Base-by-base conservation (phyloP, 2,888 invertebrate genomes). In the Stratiomys singularior region DNA sequence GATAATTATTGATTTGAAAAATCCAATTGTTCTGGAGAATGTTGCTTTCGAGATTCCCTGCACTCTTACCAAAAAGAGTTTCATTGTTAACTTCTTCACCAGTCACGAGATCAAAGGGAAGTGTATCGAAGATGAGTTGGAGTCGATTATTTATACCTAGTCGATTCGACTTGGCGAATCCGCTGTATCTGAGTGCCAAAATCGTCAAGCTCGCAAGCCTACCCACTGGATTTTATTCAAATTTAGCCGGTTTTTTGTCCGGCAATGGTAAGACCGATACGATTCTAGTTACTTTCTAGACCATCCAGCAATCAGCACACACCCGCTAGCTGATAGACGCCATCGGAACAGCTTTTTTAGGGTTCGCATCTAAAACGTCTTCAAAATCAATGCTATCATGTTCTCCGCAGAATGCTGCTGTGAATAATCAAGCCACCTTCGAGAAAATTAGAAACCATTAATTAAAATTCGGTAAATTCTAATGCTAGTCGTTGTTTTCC, bases 91-190 rank as follows among this genome's bases (percentile, higher is more conserved):
- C 25, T 58, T 15, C 63, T 46, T 76, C 64, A 76, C 76, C 46
- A 63, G 63, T 64, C 76, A 37, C 46, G 63, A 63, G 76, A 76
- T 76, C 64, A 76, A 76, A 76, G 76, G 64, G 76, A 76, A 63
- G 64, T 76, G 76, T 76, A 76, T 64, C 64, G 64, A 63, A 47
- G 21, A 27, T 64, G 64, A 64, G n/a, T n/a, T 25, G 18, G 46
- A 44, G 46, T 47, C 63, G 64, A 76, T 64, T 64, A 76, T 76
- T 76, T 76, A 76, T 76, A 76, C 64, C 46, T 25, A 18, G 13
- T 18, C 11, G 44, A 63, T 27, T n/a, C 25, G 3, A 25, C 25
- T 76, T 37, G 3, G 23, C 74, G 9, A 60, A 74, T 60, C 37
- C 44, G 18, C 58, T 60, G 58, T 60, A 21, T 25, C 52, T n/a